Evolutionary conservation across 2,797 vertebrate genomes (phyloP).

Genomic region (Kryptopterus vitreolus): DNA sequence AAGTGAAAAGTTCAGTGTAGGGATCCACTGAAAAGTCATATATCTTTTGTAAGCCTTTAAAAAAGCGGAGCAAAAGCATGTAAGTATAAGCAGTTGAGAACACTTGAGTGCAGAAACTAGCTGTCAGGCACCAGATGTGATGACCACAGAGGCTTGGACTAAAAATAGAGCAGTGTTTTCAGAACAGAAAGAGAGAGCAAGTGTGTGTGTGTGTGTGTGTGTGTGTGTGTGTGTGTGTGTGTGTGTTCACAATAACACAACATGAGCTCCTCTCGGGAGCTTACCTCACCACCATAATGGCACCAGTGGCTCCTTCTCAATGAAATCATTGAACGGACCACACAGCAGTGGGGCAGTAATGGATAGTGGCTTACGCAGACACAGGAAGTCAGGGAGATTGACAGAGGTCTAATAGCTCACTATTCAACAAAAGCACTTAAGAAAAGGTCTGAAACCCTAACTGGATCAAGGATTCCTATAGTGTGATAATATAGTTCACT

Average conservation of each 20-base stretch:
- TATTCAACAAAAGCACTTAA: background rate
- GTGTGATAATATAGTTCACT: constrained; percentile 33
- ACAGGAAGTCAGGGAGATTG: constrained; percentile 35
- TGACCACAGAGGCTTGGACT: constrained; percentile 75
- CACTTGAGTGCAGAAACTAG: constrained; percentile 67
- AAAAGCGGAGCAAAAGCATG: constrained; percentile 18
- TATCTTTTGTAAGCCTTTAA: constrained; percentile 7
- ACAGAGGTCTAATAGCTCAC: constrained; percentile 37
- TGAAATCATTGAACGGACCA: constrained; percentile 74
- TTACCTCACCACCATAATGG: constrained; percentile 78
- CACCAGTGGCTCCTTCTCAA: constrained; percentile 73
- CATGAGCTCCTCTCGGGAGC: constrained; percentile 62
- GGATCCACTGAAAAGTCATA: constrained; percentile 33
- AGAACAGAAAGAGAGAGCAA: constrained; percentile 60
- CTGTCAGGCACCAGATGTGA: constrained; percentile 80
- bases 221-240: constrained; percentile 42
- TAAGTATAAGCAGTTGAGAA: constrained; percentile 60
- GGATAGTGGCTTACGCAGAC: constrained; percentile 53
- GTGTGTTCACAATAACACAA: constrained; percentile 47
- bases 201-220: constrained; percentile 39
- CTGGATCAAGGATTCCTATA: background rate
- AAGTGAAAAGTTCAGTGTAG: constrained; percentile 12
- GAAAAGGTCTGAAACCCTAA: background rate
- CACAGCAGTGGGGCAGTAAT: constrained; percentile 61
- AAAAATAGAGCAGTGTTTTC: constrained; percentile 81